These are phyloP conservation scores for Mustelus asterias DNA, from an alignment of 2,113 vertebrate genomes.

Conservation along the genomic window DNA sequence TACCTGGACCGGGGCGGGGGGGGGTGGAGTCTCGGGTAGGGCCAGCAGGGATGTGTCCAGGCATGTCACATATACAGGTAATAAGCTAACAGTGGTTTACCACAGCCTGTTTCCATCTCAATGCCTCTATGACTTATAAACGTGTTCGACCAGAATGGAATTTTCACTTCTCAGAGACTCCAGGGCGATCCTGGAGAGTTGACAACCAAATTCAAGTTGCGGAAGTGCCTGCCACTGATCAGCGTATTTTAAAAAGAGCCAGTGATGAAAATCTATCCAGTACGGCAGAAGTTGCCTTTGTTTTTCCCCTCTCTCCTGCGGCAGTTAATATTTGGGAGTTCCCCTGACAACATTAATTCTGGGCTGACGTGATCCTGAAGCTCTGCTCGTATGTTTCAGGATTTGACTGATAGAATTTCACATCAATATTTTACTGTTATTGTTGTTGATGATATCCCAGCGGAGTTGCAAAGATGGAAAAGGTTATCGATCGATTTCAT, in stretches of 20 bases:
- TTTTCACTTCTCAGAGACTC: not conserved
- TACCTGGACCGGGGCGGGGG: no score
- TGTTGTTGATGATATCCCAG: not conserved
- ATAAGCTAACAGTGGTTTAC: no score
- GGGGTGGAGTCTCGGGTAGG: no score
- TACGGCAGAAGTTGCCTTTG: not conserved
- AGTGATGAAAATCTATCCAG: not conserved
- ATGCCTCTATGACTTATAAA: not conserved
- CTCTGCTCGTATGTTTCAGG: not conserved
- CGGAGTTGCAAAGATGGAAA: slow-evolving; percentile 22
- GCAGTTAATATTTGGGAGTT: not conserved
- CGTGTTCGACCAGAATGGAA: no score
- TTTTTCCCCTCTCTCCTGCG: not conserved
- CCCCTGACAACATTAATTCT: not conserved
- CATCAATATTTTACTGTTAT: not conserved
- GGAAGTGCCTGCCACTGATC: not conserved
- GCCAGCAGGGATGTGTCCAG: no score
- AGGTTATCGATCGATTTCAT: not conserved
- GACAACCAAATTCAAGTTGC: not conserved
- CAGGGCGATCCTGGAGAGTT: not conserved
- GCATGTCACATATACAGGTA: no score
- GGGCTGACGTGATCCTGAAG: not conserved
- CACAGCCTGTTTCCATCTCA: not conserved
- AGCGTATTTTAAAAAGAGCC: not conserved
- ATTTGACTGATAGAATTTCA: not conserved